These are phyloP conservation scores for Aphaenogaster ashmeadi DNA, from an alignment of 1,140 invertebrate genomes.

Conservation along the genomic window DNA sequence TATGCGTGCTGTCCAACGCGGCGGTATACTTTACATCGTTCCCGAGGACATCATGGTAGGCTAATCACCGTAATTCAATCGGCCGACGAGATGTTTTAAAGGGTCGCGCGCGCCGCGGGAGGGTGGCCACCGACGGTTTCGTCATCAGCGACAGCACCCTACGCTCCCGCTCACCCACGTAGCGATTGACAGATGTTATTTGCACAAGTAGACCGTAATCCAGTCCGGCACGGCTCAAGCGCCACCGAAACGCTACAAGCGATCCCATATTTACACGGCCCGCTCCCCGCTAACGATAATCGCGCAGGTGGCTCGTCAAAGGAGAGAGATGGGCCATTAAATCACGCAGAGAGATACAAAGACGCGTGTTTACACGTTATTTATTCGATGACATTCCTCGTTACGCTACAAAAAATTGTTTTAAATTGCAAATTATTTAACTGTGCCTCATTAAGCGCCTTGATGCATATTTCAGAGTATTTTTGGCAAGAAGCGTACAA, in stretches of 20 bases:
- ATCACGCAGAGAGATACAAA: constrained; percentile 11
- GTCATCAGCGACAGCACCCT: constrained; percentile 15
- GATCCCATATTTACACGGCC: constrained; percentile 60
- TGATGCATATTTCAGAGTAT: neutral
- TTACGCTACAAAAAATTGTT: neutral
- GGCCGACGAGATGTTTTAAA: constrained; percentile 49
- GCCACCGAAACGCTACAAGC: constrained; percentile 44
- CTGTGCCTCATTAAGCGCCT: neutral
- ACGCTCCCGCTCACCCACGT: constrained; percentile 41
- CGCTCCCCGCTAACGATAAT: constrained; percentile 48
- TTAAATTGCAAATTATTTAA: neutral
- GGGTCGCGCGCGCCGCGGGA: constrained; percentile 25
- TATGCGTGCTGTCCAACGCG: neutral
- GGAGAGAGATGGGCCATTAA: constrained; percentile 36
- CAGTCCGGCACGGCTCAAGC: constrained; percentile 46
- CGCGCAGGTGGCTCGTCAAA: constrained; percentile 50
- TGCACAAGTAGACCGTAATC: constrained; percentile 76
- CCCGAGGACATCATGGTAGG: constrained; percentile 9
- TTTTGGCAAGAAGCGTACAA: neutral
- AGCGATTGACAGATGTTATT: constrained; percentile 85
- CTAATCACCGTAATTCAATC: constrained; percentile 55
- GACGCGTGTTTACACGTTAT: constrained; percentile 29
- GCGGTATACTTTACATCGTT: constrained; percentile 20
- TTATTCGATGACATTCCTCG: constrained; percentile 14
- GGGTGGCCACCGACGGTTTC: constrained; percentile 14